phyloP scores from a whole-genome alignment of 2,797 vertebrate genomes.

The Spondyliosoma cantharus region DNA sequence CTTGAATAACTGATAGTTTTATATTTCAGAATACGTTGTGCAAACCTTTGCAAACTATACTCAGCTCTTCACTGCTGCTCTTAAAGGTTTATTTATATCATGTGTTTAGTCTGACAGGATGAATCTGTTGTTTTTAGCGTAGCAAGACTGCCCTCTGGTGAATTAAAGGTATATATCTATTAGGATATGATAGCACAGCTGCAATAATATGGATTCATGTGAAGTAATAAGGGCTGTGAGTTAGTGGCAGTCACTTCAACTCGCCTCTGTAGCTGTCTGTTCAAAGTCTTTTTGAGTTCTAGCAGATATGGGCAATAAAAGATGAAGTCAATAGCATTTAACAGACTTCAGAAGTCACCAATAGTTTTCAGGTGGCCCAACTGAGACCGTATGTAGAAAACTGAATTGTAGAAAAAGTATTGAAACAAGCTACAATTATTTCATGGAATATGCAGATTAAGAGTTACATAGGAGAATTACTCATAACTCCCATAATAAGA shows the following conservation, averaged over 20 bases:
- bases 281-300: background rate
- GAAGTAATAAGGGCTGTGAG: background rate
- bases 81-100: slow-evolving; percentile 11
- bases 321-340: background rate
- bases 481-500: too few species aligned
- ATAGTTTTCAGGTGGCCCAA: background rate
- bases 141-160: slow-evolving; percentile 83
- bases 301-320: background rate
- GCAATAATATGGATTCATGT: slow-evolving; percentile 5
- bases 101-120: background rate
- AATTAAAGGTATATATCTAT: slow-evolving; percentile 31
- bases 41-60: slow-evolving; percentile 5
- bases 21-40: background rate
- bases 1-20: background rate
- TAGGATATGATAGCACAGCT: slow-evolving; percentile 1
- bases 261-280: background rate
- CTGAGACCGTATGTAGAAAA: background rate
- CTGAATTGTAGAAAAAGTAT: background rate
- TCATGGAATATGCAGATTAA: background rate
- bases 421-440: background rate
- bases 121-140: slow-evolving; percentile 50
- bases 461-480: background rate
- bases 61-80: background rate
- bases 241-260: background rate
- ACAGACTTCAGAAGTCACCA: background rate